Evolutionary conservation across 2,888 invertebrate species (phyloP), one percentile per base, ranked within the genome.

Genomic region (Rugalucina vietnamica): DNA sequence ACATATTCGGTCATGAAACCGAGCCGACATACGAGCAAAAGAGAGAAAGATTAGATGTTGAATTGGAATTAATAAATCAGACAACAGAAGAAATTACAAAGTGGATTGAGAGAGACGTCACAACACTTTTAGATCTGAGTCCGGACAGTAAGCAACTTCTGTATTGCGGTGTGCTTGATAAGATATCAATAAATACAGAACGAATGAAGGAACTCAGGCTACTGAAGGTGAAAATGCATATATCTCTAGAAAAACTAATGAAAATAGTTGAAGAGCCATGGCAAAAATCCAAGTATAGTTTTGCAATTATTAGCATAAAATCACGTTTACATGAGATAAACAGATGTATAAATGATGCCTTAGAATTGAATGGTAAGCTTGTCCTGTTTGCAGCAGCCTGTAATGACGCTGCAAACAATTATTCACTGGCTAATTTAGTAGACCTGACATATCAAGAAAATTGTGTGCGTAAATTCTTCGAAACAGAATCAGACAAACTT

Each of bases 81-180:
- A 43, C 43, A 43, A 43, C 8, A 43, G 18, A 43, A 12, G 8
- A 18, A 8, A 12, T 43, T 12, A 12, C 98, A 90, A 96, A 96
- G 92, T 97, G 96, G 8, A 43, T 95, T 94, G 18, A 96, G 95
- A 3, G 97, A 97, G 74, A 97, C 89, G 3, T 95, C 95, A 93
- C 98, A 97, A 32, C 96, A 92, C 78, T 96, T 96, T 73, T 98
- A 94, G 43, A 98, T 95, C 86, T 96, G 78, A 95, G 97, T 96
- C 94, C 98, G 98, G 54, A 98, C 97, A 91, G 95, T 95, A 93
- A 43, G 43, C 43, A 8, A 18, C 18, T 43, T 43, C 43, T 43
- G 8, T 43, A 43, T 43, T 12, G 43, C 8, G 18, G 18, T 18
- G 8, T 43, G 43, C 43, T 43, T 43, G 43, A 43, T 43, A 43